Evolutionary conservation across 2,888 invertebrate species (phyloP).

Genomic region (Chrysina gloriosa): DNA sequence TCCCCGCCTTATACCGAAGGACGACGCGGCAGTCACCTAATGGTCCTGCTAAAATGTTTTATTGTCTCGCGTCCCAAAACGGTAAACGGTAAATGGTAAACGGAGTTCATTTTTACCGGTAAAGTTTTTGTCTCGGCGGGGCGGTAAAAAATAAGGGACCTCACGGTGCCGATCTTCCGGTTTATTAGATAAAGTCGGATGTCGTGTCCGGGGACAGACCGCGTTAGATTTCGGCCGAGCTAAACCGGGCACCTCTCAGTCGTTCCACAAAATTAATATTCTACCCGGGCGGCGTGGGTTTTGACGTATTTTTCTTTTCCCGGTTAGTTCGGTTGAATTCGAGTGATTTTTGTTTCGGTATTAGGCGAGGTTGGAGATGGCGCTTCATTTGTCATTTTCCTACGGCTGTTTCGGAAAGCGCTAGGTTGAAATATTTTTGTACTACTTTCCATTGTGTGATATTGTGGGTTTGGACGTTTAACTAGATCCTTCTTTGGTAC

Average conservation of each 20-base stretch:
- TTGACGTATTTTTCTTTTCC: background rate
- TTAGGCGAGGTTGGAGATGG: no score
- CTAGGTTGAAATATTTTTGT: no score
- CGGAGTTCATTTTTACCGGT: constrained; percentile 25
- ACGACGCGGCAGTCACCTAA: constrained; percentile 44
- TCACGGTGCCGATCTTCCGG: constrained; percentile 26
- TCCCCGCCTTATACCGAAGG: constrained; percentile 15
- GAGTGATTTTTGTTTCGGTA: background rate
- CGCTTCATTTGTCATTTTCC: no score
- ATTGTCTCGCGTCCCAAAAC: constrained; percentile 51
- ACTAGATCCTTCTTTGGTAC: no score
- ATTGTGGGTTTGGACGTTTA: no score
- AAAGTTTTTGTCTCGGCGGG: constrained; percentile 54
- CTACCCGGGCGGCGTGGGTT: background rate
- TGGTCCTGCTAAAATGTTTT: constrained; percentile 55
- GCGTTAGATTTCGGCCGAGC: constrained; percentile 1
- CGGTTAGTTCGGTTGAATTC: background rate
- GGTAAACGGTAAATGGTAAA: constrained; percentile 24
- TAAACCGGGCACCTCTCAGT: constrained; percentile 2
- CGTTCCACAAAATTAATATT: constrained; percentile 3
- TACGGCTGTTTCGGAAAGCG: no score
- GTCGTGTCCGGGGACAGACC: constrained; percentile 3
- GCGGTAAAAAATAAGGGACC: constrained; percentile 55
- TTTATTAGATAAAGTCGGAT: constrained; percentile 33
- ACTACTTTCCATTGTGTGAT: no score